phyloP scores from a whole-genome alignment of 2,888 invertebrate species.

The Dolichopus griseipennis region DNA sequence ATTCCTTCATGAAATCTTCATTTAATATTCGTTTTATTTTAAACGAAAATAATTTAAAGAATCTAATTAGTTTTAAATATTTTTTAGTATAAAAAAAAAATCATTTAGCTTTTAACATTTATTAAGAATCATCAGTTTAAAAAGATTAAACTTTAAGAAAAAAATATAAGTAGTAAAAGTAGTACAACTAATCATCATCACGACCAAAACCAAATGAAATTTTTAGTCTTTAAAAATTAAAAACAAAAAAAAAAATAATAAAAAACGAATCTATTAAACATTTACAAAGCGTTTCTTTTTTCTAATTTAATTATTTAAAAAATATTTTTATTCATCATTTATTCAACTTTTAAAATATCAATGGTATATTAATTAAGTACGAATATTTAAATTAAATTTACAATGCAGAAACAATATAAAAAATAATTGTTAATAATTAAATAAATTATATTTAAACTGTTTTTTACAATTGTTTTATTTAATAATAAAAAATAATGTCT shows the following conservation, averaged over 20 bases:
- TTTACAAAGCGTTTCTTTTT: too few species aligned
- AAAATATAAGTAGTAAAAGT: background rate
- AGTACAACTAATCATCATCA: slow-evolving; percentile 1
- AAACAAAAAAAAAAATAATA: background rate
- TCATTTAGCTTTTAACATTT: too few species aligned
- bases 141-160: background rate
- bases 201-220: background rate
- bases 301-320: background rate
- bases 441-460: slow-evolving; percentile 1
- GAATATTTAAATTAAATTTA: background rate
- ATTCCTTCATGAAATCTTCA: background rate
- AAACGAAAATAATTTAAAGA: background rate
- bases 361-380: background rate
- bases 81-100: too few species aligned
- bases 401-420: too few species aligned
- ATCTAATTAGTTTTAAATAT: too few species aligned
- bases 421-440: background rate
- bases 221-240: background rate
- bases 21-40: background rate
- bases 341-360: background rate
- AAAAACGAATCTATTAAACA: too few species aligned
- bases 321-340: background rate
- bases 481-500: too few species aligned
- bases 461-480: background rate
- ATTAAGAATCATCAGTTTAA: too few species aligned